Evolutionary conservation across 2,797 vertebrate species (phyloP).

Genomic region (Myotis vivesi): DNA sequence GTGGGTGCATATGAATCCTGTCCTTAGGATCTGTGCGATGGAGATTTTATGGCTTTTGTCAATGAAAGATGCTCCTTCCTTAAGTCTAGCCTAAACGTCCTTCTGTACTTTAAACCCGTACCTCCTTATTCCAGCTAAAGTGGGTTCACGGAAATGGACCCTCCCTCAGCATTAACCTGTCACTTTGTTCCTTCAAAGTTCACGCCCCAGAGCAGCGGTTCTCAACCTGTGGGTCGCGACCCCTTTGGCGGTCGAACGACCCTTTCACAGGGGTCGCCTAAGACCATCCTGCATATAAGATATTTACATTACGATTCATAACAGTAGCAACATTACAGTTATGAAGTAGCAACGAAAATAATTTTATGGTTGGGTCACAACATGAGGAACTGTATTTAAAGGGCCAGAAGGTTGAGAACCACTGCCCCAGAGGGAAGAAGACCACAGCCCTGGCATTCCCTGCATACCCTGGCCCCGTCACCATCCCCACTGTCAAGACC

Average conservation of each 20-base stretch:
- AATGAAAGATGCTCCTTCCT: neutral
- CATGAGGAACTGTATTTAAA: no score
- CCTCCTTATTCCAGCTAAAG: neutral
- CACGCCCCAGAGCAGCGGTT: neutral
- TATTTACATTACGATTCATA: no score
- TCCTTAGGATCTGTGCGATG: neutral
- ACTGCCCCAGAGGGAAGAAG: neutral
- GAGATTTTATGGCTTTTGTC: neutral
- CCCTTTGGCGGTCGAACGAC: no score
- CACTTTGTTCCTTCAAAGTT: neutral
- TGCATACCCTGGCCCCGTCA: neutral
- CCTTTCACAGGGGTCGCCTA: no score
- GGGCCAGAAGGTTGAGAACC: no score
- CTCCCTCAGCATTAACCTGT: neutral
- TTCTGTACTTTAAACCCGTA: neutral
- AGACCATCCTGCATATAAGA: no score
- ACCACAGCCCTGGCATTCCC: neutral
- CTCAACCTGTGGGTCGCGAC: no score
- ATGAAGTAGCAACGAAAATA: no score
- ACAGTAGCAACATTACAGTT: no score
- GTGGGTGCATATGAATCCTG: neutral
- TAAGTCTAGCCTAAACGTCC: neutral
- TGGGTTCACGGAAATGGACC: neutral
- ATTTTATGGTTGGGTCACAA: no score
- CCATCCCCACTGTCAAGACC: no score